phyloP scores from a whole-genome alignment of 2,113 vertebrate species.

The Gobius niger region DNA sequence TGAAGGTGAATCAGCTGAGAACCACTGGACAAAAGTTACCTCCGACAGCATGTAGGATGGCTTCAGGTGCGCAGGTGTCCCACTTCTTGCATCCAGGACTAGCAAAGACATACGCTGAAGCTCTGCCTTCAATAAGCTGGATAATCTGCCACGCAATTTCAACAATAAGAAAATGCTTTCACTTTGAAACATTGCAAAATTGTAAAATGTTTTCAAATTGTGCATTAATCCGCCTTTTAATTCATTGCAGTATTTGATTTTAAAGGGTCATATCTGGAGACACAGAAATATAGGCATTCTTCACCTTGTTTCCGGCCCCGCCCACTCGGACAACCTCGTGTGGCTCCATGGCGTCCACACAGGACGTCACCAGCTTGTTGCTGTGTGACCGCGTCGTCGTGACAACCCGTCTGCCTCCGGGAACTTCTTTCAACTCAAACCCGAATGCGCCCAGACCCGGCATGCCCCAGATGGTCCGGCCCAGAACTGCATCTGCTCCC shows the following conservation, averaged over 20 bases:
- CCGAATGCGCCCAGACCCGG: slow-evolving; percentile 90
- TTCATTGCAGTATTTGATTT: no score
- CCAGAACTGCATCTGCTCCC: slow-evolving; percentile 79
- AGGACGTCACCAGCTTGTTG: slow-evolving; percentile 88
- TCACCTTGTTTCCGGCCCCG: slow-evolving; percentile 97
- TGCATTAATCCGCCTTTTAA: no score
- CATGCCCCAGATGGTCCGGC: slow-evolving; percentile 94
- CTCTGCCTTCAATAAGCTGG: slow-evolving; percentile 93
- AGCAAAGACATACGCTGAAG: slow-evolving; percentile 95
- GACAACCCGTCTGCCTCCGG: slow-evolving; percentile 84
- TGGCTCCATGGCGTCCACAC: slow-evolving; percentile 89
- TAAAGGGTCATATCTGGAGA: no score
- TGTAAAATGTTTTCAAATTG: no score
- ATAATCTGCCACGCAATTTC: slow-evolving; percentile 80
- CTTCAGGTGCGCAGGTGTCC: slow-evolving; percentile 96
- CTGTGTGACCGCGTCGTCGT: slow-evolving; percentile 94
- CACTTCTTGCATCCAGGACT: slow-evolving; percentile 97
- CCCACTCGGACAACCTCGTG: slow-evolving; percentile 88
- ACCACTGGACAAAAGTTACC: slow-evolving; percentile 66
- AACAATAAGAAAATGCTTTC: background rate
- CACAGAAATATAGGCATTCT: background rate
- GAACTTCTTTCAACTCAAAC: slow-evolving; percentile 88
- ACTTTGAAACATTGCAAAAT: no score
- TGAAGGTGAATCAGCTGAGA: no score
- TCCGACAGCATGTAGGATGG: slow-evolving; percentile 91